Evolutionary conservation across 2,888 invertebrate species (phyloP), one percentile per base, ranked within the genome.

Genomic region (Agrotis puta): DNA sequence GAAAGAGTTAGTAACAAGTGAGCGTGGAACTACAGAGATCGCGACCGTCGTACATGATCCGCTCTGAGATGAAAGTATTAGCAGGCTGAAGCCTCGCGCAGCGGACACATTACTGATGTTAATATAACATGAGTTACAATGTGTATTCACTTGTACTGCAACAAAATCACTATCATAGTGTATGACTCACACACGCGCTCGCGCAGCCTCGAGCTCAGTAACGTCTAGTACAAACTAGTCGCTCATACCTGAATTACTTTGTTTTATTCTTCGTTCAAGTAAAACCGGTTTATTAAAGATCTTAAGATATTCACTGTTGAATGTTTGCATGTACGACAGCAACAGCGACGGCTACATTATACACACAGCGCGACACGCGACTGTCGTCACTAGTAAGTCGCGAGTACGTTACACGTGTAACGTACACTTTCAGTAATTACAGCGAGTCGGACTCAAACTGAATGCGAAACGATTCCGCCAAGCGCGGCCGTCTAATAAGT

Each of bases 371-470:
- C 22, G n/a, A 2, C 43, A 2, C 2, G 20, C 7, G 33, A 20
- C 2, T 13, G 18, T 13, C 18, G 16, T 27, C n/a, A 27, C 33
- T 24, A 14, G 18, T 24, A 47, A 43, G 27, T 51, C 48, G 61
- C 18, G 14, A n/a, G 51, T 16, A n/a, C n/a, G n/a, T n/a, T n/a
- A n/a, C n/a, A n/a, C n/a, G 2, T 22, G n/a, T 54, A 4, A 57
- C 39, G 24, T 20, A 53, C 45, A 51, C 24, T 43, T 64, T 27
- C 70, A 61, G 59, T 70, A 53, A 75, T 64, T 57, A 66, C 59
- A 33, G 61, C 13, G 24, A 57, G 59, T 56, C 51, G 43, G 43
- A 66, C 51, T 53, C 43, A 53, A 66, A 56, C 63, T 61, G 79
- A 74, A 66, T 53, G 53, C 51, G 45, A 48, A 59, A 66, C 53